A percentile compares a stretch with the other conserved stretches of the same genome.
Evolutionary conservation across 92 coral and sea anemone genomes (phyloP).

Genomic region (Siderastrea siderea): DNA sequence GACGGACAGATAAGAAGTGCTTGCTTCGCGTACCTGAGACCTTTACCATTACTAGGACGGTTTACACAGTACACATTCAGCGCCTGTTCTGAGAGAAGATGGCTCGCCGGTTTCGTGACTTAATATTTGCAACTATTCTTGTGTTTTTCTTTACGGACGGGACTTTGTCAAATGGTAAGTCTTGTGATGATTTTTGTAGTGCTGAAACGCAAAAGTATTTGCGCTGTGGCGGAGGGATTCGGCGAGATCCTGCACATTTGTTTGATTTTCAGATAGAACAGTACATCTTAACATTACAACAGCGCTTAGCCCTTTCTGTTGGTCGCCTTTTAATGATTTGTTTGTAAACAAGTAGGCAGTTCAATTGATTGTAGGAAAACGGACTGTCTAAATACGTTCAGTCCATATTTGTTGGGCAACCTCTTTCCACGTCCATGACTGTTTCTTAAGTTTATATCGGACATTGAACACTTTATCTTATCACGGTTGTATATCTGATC

Average conservation of each 20-base stretch:
- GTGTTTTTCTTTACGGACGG: constrained; percentile 6
- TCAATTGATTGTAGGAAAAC: no score
- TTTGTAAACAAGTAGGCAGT: not conserved
- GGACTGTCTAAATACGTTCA: not conserved
- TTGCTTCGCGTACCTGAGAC: not conserved
- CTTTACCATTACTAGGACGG: not conserved
- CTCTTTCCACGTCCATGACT: not conserved
- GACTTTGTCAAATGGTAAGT: constrained; percentile 9
- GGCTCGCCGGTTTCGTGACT: not conserved
- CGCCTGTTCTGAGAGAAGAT: not conserved
- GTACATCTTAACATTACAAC: not conserved
- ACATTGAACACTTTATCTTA: not conserved
- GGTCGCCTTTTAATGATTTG: not conserved
- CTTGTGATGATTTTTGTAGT: not conserved
- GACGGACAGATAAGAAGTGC: not conserved
- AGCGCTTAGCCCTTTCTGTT: not conserved
- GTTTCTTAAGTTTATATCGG: not conserved
- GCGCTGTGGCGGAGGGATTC: not conserved
- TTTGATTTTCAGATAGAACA: not conserved
- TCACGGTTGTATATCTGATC: not conserved
- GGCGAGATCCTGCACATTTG: not conserved
- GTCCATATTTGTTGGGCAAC: not conserved
- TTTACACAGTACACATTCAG: not conserved
- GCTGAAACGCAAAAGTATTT: not conserved
- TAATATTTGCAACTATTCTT: not conserved